Evolutionary conservation across 2,113 vertebrate genomes (phyloP).

Genomic region (Anseranas semipalmata): DNA sequence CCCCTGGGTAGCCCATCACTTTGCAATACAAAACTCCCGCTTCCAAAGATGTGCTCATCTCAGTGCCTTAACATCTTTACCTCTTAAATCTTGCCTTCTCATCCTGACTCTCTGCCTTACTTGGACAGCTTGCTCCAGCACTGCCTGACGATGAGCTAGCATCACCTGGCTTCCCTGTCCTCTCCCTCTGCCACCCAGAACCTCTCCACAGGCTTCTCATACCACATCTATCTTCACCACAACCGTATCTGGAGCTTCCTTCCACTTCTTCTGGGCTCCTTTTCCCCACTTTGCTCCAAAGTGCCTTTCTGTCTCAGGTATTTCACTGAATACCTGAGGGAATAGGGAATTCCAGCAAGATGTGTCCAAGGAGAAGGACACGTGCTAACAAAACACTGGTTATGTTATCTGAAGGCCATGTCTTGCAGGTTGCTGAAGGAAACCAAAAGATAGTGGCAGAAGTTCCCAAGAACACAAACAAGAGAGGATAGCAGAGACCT

Average conservation of each 20-base stretch:
- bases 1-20: background rate
- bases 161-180: background rate
- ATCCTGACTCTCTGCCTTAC: background rate
- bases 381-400: background rate
- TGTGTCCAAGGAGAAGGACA: background rate
- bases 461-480: background rate
- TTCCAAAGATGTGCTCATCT: background rate
- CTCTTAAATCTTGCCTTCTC: background rate
- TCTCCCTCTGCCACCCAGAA: accelerated
- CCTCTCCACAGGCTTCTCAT: background rate
- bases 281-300: background rate
- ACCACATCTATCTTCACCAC: background rate
- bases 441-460: background rate
- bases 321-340: background rate
- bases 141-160: background rate
- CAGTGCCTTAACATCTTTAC: background rate
- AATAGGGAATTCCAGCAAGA: background rate
- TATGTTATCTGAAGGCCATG: background rate
- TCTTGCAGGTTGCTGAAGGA: background rate
- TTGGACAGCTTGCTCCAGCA: background rate
- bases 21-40: background rate
- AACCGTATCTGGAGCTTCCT: background rate
- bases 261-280: background rate
- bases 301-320: background rate
- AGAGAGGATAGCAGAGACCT: background rate